phyloP scores from a whole-genome alignment of 2,888 invertebrate genomes.

The Ectemnius lituratus region DNA sequence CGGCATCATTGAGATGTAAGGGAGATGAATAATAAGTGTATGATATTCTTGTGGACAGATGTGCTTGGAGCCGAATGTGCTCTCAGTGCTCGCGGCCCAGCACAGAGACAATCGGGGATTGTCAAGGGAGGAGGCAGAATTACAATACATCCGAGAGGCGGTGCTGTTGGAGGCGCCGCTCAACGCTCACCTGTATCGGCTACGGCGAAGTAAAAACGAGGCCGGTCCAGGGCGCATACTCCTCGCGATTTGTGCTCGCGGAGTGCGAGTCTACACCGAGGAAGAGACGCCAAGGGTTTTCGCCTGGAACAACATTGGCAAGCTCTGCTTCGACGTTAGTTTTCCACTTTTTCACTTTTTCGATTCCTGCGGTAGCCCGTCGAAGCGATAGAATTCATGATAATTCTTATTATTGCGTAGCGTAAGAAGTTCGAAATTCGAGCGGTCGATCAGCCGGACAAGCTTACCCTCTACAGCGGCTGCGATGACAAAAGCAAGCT shows the following conservation, averaged over 20 bases:
- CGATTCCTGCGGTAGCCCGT: too few species aligned
- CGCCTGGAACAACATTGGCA: constrained; percentile 97
- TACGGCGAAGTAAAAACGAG: constrained; percentile 88
- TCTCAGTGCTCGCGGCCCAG: constrained; percentile 72
- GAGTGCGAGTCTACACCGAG: constrained; percentile 91
- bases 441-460: constrained; percentile 88
- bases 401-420: constrained; percentile 71
- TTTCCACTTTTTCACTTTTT: neutral
- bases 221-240: constrained; percentile 88
- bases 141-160: constrained; percentile 93
- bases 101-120: constrained; percentile 91
- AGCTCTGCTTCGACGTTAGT: constrained; percentile 92
- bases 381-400: neutral
- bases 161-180: constrained; percentile 90
- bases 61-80: constrained; percentile 75
- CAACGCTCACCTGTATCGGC: constrained; percentile 93
- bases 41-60: constrained; percentile 67
- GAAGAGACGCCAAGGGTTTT: constrained; percentile 83
- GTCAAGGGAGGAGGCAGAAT: constrained; percentile 89
- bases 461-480: constrained; percentile 92
- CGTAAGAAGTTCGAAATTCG: constrained; percentile 98
- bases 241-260: constrained; percentile 94
- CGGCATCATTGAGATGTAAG: neutral
- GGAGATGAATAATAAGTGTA: neutral
- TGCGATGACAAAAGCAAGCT: constrained; percentile 97